Base-by-base conservation (phyloP, 2,888 invertebrate species). In the Epiblema foenella region DNA sequence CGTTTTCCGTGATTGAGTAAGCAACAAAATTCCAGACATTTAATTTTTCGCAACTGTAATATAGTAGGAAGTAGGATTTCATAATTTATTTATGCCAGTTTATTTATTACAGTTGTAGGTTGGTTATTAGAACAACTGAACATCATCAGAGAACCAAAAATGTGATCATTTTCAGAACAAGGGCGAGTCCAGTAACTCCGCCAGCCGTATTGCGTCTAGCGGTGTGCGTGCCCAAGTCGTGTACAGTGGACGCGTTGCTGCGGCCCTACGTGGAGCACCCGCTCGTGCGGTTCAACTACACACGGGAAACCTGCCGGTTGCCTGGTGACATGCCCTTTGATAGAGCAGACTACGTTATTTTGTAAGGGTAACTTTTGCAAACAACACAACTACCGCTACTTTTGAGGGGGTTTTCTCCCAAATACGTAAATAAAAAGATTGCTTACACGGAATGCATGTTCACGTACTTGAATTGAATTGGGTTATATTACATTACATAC, bases 321-420 rank as follows among this genome's bases (percentile, higher is more conserved):
- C 79, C 79, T 7, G 70, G 79, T 54, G 84, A 84, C 66, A 84
- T 82, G 37, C 81, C 81, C 1, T 81, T 78, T 79, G 78, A 76
- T 9, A 63, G 80, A 7, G 82, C 77, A 0, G 83, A 84, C 71
- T 78, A 77, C 17, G 69, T 78, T 8, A 77, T 79, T 18, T 54
- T 78, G 84, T 83, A 20, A 52, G 52, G 11, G 12, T 39, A 12
- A 4, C n/a, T 3, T 39, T 39, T 12, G 3, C 12, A 33, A 33
- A 33, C 33, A 8, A 33, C 33, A 5, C 33, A 8, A 33, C 33
- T 33, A 33, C 8, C 8, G 33, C 8, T 0, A 33, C 3, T 8
- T 33, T 33, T 33, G 33, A 8, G 8, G 33, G 33, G 5, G 2
- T 33, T 33, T 33, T 33, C 24, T 24, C 24, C 24, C 24, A 1